Conservation (phyloP, 2,797 vertebrate species). For the Gallinago solitaria region DNA sequence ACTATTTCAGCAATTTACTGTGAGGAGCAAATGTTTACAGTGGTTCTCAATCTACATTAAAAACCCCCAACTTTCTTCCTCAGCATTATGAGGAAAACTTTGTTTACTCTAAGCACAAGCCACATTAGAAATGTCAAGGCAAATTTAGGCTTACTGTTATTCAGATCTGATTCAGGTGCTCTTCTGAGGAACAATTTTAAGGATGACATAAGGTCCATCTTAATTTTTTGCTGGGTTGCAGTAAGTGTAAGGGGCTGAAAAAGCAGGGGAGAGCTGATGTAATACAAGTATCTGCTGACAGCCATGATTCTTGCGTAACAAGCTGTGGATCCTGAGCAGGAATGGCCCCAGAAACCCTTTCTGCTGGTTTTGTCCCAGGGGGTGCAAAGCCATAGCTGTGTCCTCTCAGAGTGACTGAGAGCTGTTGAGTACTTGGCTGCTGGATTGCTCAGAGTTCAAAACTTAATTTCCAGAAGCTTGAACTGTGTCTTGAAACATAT, state of each 20-base stretch:
- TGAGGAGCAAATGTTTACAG: neutral
- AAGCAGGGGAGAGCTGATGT: neutral
- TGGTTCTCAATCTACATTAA: neutral
- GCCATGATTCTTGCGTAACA: neutral
- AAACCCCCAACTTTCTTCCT: fast-evolving
- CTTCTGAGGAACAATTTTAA: neutral
- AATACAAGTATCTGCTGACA: neutral
- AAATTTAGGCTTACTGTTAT: neutral
- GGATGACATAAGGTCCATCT: fast-evolving
- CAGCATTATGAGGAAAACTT: neutral
- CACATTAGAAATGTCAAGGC: neutral
- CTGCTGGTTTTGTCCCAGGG: neutral
- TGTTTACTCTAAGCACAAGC: neutral
- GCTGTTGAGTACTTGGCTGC: neutral
- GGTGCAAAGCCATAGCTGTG: neutral
- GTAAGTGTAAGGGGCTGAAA: neutral
- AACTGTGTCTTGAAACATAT: neutral
- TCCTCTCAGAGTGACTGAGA: neutral
- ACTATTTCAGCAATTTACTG: neutral
- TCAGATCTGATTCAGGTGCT: neutral
- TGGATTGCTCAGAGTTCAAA: neutral
- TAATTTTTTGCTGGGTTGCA: neutral
- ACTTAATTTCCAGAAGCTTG: neutral
- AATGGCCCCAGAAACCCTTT: neutral
- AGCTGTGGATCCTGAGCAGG: neutral